A percentile compares a stretch with the other conserved stretches of the same genome.
Conservation (phyloP, 1,140 invertebrate genomes). For the Kradibia gibbosae region DNA sequence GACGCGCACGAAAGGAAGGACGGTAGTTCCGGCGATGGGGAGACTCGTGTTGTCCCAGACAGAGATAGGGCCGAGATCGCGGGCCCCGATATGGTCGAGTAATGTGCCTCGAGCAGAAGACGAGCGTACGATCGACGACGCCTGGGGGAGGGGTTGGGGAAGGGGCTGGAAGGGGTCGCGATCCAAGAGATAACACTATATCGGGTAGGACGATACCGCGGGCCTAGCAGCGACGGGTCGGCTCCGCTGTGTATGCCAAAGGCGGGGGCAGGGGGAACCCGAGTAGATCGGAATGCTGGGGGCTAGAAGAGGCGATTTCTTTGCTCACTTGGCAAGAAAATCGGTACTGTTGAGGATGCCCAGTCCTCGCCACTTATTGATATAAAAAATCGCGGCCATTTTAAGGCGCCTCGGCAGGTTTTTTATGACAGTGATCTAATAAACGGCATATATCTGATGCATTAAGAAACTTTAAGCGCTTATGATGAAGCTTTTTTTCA, state of each 20-base stretch:
- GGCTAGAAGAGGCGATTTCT: neutral
- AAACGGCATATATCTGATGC: neutral
- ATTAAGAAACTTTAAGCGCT: conserved; percentile 12
- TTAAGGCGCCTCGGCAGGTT: neutral
- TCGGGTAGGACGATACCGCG: neutral
- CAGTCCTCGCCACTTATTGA: neutral
- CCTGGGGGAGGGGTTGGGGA: neutral
- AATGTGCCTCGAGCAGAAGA: neutral
- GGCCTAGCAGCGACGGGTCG: neutral
- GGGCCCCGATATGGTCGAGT: neutral
- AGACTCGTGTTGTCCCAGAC: neutral
- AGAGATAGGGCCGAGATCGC: conserved; percentile 1
- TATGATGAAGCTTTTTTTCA: no score
- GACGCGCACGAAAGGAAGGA: neutral
- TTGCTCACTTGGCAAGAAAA: conserved; percentile 3
- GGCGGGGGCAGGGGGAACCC: neutral
- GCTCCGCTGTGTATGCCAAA: neutral
- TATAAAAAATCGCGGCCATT: neutral
- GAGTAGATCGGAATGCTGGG: conserved; percentile 15
- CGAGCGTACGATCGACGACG: no score
- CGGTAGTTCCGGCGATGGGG: neutral
- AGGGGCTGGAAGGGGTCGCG: neutral
- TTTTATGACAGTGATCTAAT: neutral
- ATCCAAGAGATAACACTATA: neutral
- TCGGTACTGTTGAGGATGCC: neutral